These are phyloP conservation scores for Stomatorhinus walkeri DNA, from an alignment of 2,797 vertebrate genomes.

Conservation along the genomic window DNA sequence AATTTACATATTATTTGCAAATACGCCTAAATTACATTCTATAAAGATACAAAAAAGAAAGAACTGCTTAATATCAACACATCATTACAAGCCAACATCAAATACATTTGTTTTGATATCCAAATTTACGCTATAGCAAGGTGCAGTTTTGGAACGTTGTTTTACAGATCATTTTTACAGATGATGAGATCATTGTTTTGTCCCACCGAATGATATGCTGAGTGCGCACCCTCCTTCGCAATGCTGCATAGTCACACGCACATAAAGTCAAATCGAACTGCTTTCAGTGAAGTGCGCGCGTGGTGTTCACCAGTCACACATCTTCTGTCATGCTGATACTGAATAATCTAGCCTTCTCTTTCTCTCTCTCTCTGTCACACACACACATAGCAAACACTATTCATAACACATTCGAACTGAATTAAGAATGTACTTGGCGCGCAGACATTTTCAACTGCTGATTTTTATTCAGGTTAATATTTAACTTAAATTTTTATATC, in stretches of 20 bases:
- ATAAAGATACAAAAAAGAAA: background rate
- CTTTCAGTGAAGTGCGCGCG: background rate
- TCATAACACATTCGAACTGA: background rate
- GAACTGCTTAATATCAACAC: background rate
- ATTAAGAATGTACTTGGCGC: background rate
- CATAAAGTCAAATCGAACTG: background rate
- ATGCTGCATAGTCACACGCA: background rate
- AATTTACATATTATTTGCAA: background rate
- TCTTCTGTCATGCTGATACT: no score
- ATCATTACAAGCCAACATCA: background rate
- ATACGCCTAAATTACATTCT: background rate
- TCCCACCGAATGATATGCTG: background rate
- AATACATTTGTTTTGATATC: background rate
- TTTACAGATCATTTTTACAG: background rate
- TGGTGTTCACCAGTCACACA: background rate
- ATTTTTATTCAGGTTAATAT: background rate
- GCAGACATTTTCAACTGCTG: background rate
- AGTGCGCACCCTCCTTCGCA: no score
- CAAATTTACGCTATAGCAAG: background rate
- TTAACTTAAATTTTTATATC: background rate
- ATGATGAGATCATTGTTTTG: background rate
- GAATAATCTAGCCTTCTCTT: no score
- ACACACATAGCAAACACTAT: background rate
- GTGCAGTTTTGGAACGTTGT: background rate
- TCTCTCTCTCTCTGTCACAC: background rate